Evolutionary conservation across 2,113 vertebrate species (phyloP), one percentile per base, ranked within the genome.

Genomic region (Bos indicus): DNA sequence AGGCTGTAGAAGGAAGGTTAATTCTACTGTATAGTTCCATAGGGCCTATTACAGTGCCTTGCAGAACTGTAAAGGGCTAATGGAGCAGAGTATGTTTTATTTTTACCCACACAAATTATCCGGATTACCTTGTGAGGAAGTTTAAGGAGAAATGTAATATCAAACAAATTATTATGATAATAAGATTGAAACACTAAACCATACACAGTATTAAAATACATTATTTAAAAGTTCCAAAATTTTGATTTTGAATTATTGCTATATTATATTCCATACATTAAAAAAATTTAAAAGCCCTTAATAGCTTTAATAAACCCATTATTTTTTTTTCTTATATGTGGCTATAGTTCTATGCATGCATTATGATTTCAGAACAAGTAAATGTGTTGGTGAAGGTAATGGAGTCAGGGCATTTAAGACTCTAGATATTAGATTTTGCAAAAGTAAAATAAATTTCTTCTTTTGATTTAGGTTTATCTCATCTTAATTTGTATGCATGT

Each of bases 51-150:
- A 11, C 81, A 90, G n/a, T 67, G 21, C 46, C 36, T 25, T 94
- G 46, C n/a, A 86, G 85, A 96, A 93, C 30, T 64, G 5, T 90
- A 83, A 97, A 97, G 33, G 57, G 15, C 67, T 94, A 88, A 91
- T 92, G n/a, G 16, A 87, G 46, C 15, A 64, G 78, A n/a, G 14
- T 67, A 36, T 71, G 36, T 51, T 94, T 95, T 94, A 94, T 89
- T 92, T 95, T 97, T 96, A 96, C 33, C 64, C 52, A 59, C 40
- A 90, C 33, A 95, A 86, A 94, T 89, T 87, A 90, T 97, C 88
- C 62, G 8, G 2, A 51, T 67, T 88, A 71, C 81, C 64, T 93
- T 33, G 6, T 62, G 90, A 71, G 48, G 78, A 88, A 82, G 10
- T 59, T 92, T 90, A 96, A 89, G 40, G 51, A 92, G 67, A 82